Conservation (phyloP, 1,140 invertebrate species). For the Maniola jurtina region DNA sequence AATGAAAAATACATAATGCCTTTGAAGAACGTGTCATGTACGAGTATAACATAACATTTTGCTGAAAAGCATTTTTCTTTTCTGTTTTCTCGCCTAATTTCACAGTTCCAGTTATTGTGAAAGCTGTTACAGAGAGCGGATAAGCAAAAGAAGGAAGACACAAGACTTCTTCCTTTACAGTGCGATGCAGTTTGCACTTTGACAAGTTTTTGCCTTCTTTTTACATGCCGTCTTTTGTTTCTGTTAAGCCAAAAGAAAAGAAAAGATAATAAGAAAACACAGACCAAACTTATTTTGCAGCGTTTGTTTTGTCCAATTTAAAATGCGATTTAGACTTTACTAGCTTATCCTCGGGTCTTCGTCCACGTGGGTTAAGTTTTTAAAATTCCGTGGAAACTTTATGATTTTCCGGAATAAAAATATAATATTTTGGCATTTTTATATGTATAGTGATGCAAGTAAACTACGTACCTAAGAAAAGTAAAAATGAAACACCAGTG, state of each 20-base stretch:
- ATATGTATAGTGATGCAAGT: too few relatives aligned
- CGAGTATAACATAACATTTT: too few relatives aligned
- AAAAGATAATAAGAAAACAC: constrained; percentile 14
- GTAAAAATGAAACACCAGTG: too few relatives aligned
- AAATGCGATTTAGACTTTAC: not conserved
- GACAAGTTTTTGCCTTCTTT: constrained; percentile 38
- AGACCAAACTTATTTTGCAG: constrained; percentile 8
- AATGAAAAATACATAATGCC: too few relatives aligned
- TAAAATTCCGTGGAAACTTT: too few relatives aligned
- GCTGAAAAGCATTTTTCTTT: too few relatives aligned
- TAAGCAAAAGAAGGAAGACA: constrained; percentile 33
- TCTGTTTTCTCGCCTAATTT: not conserved
- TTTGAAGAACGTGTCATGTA: not conserved
- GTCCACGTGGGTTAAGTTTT: not conserved
- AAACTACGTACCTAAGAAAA: too few relatives aligned
- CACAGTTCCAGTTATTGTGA: constrained; percentile 24
- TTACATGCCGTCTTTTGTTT: constrained; percentile 30
- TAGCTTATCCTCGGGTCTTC: not conserved
- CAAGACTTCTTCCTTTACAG: constrained; percentile 32
- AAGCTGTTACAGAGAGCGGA: constrained; percentile 13
- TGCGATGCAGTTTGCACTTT: constrained; percentile 44
- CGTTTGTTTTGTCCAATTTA: constrained; percentile 5
- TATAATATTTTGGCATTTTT: too few relatives aligned
- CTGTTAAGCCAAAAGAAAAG: constrained; percentile 26
- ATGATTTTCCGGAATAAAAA: too few relatives aligned